Percentiles rank a stretch among this genome's conserved stretches.
Evolutionary conservation across 2,113 vertebrate species (phyloP).

Genomic region (Carassius carassius): DNA sequence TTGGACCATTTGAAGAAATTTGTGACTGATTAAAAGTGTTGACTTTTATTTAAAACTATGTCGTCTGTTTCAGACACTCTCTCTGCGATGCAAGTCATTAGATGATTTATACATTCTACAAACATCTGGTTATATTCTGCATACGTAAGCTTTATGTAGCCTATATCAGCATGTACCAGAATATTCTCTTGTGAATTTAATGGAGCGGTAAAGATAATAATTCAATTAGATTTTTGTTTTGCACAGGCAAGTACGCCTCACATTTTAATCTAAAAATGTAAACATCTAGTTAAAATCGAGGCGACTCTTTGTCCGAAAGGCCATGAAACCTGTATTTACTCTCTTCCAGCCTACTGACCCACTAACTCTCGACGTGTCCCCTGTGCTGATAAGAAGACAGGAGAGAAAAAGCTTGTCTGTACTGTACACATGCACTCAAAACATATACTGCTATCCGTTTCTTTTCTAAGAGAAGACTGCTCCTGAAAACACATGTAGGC

Average conservation of each 20-base stretch:
- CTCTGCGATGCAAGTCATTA: background rate
- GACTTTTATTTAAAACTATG: background rate
- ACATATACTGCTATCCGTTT: background rate
- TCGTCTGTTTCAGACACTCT: too few species aligned
- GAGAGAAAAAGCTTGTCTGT: background rate
- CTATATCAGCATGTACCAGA: background rate
- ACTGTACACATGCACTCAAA: background rate
- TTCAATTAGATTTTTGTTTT: background rate
- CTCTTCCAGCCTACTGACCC: background rate
- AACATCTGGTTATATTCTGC: background rate
- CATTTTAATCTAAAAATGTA: slow-evolving; percentile 1
- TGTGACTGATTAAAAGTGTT: background rate
- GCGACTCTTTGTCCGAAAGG: background rate
- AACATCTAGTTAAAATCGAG: background rate
- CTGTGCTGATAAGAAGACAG: background rate
- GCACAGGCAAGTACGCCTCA: background rate
- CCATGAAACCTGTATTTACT: background rate
- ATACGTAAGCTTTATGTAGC: background rate
- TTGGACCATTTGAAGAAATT: background rate
- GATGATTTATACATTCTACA: background rate
- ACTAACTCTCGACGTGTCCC: background rate
- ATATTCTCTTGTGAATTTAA: background rate
- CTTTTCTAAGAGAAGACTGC: background rate
- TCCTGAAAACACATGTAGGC: background rate
- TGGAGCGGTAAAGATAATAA: background rate